A percentile compares a stretch with the other conserved stretches of the same genome.
Conservation (phyloP, 1,140 invertebrate species). For the Aphis gossypii region DNA sequence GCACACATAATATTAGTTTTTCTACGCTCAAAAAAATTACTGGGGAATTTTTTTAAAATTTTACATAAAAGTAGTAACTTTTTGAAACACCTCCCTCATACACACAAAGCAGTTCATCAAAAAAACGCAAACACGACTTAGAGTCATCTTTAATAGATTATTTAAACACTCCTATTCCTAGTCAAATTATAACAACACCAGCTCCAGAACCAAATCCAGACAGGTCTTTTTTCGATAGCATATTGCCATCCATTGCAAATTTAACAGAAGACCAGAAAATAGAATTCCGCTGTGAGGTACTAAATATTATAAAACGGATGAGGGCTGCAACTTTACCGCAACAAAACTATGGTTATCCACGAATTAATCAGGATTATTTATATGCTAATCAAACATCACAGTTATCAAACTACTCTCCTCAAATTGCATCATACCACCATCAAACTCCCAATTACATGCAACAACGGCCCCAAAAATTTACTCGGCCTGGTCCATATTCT, state of each 20-base stretch:
- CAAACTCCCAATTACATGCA: not conserved
- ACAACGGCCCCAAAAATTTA: no score
- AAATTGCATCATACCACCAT: not conserved
- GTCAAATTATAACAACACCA: not conserved
- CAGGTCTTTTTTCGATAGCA: slow-evolving; percentile 14
- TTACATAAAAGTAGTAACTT: no score
- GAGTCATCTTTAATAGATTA: slow-evolving; percentile 23
- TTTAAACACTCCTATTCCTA: slow-evolving; percentile 15
- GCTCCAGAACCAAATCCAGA: slow-evolving; percentile 25
- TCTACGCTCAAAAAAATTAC: no score
- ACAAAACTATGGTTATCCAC: slow-evolving; percentile 12
- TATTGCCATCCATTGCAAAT: not conserved
- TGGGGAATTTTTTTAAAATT: not conserved
- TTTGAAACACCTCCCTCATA: not conserved
- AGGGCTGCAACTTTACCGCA: not conserved
- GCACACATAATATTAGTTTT: no score
- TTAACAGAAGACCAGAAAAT: slow-evolving; percentile 24
- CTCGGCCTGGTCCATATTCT: no score
- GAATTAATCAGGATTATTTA: not conserved
- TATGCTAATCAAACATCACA: not conserved
- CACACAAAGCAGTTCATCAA: not conserved
- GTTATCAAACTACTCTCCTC: not conserved
- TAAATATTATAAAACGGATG: not conserved
- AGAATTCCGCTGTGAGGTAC: slow-evolving; percentile 2
- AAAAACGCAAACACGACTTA: slow-evolving; percentile 19